Conservation (phyloP, 2,113 vertebrate genomes). For the Dissostichus mawsoni region DNA sequence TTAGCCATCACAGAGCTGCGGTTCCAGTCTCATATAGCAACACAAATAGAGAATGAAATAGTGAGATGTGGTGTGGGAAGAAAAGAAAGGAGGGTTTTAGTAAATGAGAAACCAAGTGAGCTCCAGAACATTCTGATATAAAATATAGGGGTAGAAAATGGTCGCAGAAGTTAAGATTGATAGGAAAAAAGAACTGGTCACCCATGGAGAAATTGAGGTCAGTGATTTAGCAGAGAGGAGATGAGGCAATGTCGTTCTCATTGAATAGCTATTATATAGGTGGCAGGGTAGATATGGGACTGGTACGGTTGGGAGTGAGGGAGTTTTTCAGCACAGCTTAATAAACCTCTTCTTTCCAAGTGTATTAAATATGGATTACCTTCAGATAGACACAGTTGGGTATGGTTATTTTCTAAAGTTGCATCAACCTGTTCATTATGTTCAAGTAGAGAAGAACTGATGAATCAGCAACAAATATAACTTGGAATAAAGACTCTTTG, state of each 20-base stretch:
- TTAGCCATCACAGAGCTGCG: constrained; percentile 38
- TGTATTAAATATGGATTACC: neutral
- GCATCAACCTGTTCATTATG: constrained; percentile 4
- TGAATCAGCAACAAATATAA: neutral
- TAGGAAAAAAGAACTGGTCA: constrained; percentile 58
- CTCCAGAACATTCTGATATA: constrained; percentile 40
- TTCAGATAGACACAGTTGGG: neutral
- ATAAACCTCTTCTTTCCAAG: neutral
- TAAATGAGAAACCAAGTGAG: constrained; percentile 47
- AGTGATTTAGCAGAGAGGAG: constrained; percentile 66
- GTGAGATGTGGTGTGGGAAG: neutral
- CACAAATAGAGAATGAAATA: constrained; percentile 15
- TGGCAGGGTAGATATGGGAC: constrained; percentile 7
- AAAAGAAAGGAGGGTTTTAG: constrained; percentile 10
- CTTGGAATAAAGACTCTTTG: neutral
- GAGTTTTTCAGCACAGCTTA: constrained; percentile 25
- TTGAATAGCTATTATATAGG: constrained; percentile 60
- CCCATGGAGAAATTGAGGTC: constrained; percentile 76
- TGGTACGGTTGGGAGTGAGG: neutral
- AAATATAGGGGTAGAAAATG: constrained; percentile 53
- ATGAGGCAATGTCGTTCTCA: constrained; percentile 55
- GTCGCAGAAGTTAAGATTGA: constrained; percentile 58
- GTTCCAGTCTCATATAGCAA: constrained; percentile 34
- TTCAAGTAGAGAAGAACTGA: neutral
- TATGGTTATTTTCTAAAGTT: constrained; percentile 25